These are phyloP conservation scores for Aricia agestis DNA, from an alignment of 1,140 invertebrate species.

Conservation along the genomic window DNA sequence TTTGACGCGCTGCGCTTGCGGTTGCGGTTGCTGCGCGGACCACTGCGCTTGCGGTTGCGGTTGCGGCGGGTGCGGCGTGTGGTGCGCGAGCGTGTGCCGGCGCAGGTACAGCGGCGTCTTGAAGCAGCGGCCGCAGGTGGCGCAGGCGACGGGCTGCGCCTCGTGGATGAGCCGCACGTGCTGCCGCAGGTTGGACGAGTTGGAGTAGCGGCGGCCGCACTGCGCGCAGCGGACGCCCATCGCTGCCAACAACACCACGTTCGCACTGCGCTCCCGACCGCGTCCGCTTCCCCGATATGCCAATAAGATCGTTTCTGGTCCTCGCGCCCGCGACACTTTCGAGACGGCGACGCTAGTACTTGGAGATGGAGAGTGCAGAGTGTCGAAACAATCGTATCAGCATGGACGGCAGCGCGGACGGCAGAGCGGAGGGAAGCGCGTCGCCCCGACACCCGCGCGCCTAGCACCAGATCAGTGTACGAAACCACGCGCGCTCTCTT, in stretches of 20 bases:
- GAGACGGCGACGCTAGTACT: neutral
- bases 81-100: constrained; percentile 78
- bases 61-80: constrained; percentile 52
- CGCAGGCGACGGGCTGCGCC: constrained; percentile 84
- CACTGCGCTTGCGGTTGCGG: constrained; percentile 51
- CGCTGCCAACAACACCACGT: constrained; percentile 68
- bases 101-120: constrained; percentile 87
- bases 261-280: constrained; percentile 45
- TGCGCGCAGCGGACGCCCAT: constrained; percentile 76
- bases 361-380: constrained; percentile 3
- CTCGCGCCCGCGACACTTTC: neutral
- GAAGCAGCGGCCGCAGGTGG: constrained; percentile 85
- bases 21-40: constrained; percentile 66
- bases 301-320: constrained; percentile 25
- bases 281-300: constrained; percentile 39
- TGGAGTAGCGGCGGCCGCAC: constrained; percentile 88
- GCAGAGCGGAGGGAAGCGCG: constrained; percentile 36
- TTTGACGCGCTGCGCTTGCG: constrained; percentile 75
- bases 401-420: constrained; percentile 31
- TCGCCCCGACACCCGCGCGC: constrained; percentile 66
- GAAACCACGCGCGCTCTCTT: constrained; percentile 61
- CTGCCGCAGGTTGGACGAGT: constrained; percentile 87
- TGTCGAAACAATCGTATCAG: constrained; percentile 22
- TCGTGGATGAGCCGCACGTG: constrained; percentile 88
- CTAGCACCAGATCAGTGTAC: constrained; percentile 48